Percentiles rank a stretch among this genome's conserved stretches.
Evolutionary conservation across 92 coral and sea anemone species (phyloP).

Genomic region (Actinernus sp.): DNA sequence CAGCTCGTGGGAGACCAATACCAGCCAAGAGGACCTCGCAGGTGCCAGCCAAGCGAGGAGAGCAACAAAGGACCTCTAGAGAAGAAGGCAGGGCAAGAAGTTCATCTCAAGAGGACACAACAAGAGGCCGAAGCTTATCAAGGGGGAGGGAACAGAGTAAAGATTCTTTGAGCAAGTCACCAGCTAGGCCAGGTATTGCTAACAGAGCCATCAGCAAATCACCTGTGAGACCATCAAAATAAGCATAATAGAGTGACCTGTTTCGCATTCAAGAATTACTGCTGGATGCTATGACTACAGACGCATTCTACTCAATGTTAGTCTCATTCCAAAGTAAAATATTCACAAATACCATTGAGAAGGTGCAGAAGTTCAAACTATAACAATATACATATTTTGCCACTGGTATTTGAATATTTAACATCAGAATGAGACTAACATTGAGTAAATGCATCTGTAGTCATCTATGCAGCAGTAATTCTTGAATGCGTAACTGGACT

Average conservation of each 20-base stretch:
- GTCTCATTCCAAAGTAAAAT: too few relatives aligned
- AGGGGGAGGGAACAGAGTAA: conserved; percentile 74
- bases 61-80: conserved; percentile 18
- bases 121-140: conserved; percentile 81
- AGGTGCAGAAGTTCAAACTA: too few relatives aligned
- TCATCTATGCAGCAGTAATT: too few relatives aligned
- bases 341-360: too few relatives aligned
- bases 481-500: too few relatives aligned
- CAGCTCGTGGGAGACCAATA: conserved; percentile 61
- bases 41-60: conserved; percentile 36
- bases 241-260: not conserved
- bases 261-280: too few relatives aligned
- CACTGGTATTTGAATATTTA: too few relatives aligned
- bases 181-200: conserved; percentile 81
- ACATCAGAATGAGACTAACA: too few relatives aligned
- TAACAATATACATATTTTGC: too few relatives aligned
- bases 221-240: conserved; percentile 11
- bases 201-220: conserved; percentile 65
- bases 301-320: too few relatives aligned
- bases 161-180: conserved; percentile 69
- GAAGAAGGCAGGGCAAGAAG: conserved; percentile 23
- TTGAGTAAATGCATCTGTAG: too few relatives aligned
- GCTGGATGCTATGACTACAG: too few relatives aligned
- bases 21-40: conserved; percentile 69
- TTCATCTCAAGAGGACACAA: conserved; percentile 38